Conservation (phyloP, 2,113 vertebrate species). For the Agapornis roseicollis region DNA sequence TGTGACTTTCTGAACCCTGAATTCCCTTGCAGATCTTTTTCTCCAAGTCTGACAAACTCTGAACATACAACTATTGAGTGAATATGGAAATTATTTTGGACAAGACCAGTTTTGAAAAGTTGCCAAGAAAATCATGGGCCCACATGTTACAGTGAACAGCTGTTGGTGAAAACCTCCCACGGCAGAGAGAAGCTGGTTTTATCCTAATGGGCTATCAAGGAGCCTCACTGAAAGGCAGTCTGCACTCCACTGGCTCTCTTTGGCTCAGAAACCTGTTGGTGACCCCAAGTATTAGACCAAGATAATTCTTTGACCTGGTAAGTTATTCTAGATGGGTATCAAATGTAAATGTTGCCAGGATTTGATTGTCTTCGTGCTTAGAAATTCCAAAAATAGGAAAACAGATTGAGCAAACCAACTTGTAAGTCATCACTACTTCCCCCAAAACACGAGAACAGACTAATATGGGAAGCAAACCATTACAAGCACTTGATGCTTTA, state of each 20-base stretch:
- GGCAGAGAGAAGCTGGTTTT: not conserved
- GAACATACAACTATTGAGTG: not conserved
- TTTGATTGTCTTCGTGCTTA: not conserved
- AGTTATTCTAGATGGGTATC: not conserved
- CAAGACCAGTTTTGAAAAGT: not conserved
- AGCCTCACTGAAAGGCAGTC: fast-evolving
- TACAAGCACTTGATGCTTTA: not conserved
- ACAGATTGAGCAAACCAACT: not conserved
- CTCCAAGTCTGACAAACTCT: not conserved
- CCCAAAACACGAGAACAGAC: not conserved
- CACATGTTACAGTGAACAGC: not conserved
- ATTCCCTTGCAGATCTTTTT: not conserved
- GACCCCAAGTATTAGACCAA: not conserved
- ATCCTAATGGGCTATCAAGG: not conserved
- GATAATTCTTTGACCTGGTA: not conserved
- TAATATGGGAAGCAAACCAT: not conserved
- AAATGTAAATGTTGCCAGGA: not conserved
- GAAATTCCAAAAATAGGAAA: not conserved
- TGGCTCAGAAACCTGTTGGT: not conserved
- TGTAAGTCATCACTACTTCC: not conserved
- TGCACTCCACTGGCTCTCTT: fast-evolving
- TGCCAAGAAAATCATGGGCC: not conserved
- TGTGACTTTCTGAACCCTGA: not conserved
- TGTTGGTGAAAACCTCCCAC: not conserved
- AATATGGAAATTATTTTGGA: not conserved